phyloP scores from a whole-genome alignment of 2,797 vertebrate genomes.

The Lagorchestes hirsutus region DNA sequence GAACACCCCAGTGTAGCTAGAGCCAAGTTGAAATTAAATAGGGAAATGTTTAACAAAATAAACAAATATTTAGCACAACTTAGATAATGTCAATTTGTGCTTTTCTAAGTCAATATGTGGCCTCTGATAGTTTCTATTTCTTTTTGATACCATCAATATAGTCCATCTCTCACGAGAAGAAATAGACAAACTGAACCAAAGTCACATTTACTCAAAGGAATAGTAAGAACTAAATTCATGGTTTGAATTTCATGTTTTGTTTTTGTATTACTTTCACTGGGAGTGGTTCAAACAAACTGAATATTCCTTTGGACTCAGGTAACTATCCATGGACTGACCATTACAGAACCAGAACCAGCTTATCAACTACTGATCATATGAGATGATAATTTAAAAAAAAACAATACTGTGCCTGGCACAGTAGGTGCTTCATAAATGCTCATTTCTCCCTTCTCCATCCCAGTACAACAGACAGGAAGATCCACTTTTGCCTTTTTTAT shows the following conservation, averaged over 20 bases:
- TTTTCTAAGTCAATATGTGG: no score
- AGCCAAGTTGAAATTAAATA: not conserved
- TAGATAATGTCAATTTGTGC: no score
- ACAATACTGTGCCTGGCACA: not conserved
- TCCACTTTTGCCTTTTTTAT: not conserved
- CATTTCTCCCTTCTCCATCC: not conserved
- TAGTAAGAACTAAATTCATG: not conserved
- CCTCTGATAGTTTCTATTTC: not conserved
- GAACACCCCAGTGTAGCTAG: not conserved
- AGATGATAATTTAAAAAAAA: not conserved
- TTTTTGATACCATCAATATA: not conserved
- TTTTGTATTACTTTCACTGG: not conserved
- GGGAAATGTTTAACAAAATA: no score
- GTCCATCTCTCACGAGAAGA: not conserved
- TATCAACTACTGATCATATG: not conserved
- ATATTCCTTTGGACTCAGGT: conserved; percentile 34
- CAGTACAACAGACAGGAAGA: not conserved
- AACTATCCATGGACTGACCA: not conserved
- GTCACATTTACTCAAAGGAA: not conserved
- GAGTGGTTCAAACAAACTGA: not conserved
- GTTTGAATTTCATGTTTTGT: not conserved
- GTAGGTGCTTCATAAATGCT: not conserved
- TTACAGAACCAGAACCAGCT: not conserved
- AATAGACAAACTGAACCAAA: not conserved
- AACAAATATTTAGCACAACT: no score